These are phyloP conservation scores for Oreamnos americanus DNA, from an alignment of 2,113 vertebrate genomes.

Conservation along the genomic window DNA sequence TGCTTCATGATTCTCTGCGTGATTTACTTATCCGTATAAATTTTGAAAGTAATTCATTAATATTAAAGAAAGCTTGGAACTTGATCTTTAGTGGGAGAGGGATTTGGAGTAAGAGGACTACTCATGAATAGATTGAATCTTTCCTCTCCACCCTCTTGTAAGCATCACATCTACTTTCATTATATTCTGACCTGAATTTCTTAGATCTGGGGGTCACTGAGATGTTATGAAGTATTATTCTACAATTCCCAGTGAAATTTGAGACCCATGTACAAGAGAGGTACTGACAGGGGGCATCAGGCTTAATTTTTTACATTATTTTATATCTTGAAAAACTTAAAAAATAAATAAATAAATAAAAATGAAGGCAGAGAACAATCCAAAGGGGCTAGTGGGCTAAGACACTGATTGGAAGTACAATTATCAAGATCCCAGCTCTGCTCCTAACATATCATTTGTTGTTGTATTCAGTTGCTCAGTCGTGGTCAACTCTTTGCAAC, in stretches of 20 bases:
- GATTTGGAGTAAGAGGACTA: neutral
- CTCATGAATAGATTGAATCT: neutral
- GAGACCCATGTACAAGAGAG: neutral
- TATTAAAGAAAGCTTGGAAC: neutral
- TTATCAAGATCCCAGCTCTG: neutral
- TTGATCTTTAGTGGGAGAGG: neutral
- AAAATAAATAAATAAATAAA: neutral
- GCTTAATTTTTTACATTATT: neutral
- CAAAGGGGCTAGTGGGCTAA: neutral
- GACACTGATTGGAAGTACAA: neutral
- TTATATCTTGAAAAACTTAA: neutral
- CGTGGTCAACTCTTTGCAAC: neutral
- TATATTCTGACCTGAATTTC: neutral
- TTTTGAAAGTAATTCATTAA: conserved; percentile 54
- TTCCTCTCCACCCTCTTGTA: neutral
- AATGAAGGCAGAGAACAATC: neutral
- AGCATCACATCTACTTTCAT: neutral
- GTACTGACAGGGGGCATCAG: neutral
- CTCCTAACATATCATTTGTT: neutral
- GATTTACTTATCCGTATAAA: conserved; percentile 23
- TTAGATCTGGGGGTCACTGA: neutral
- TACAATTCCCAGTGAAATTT: neutral
- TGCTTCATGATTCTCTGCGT: neutral
- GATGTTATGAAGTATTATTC: neutral
- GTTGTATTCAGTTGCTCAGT: neutral